Percentiles rank a stretch among this genome's conserved stretches.
Evolutionary conservation across 1,140 invertebrate genomes (phyloP).

Genomic region (Globodera rostochiensis): DNA sequence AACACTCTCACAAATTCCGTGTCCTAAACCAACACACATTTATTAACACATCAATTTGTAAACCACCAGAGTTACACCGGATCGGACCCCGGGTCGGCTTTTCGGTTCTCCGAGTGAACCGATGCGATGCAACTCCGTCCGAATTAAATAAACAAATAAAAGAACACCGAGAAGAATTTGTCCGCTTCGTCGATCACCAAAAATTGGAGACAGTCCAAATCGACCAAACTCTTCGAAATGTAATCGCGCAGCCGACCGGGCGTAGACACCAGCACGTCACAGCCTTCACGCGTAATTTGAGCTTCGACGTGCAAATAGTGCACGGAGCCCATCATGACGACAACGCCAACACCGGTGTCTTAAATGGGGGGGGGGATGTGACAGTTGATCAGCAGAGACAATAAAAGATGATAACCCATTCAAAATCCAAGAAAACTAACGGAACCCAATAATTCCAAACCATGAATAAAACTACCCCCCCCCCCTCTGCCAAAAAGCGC

Average conservation of each 20-base stretch:
- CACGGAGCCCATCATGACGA: background rate
- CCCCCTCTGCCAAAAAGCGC: background rate
- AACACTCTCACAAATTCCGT: background rate
- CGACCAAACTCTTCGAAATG: background rate
- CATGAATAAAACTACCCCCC: too few relatives aligned
- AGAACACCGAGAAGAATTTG: slow-evolving; percentile 21
- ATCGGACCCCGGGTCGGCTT: too few relatives aligned
- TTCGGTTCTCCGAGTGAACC: too few relatives aligned
- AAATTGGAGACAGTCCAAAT: slow-evolving; percentile 8
- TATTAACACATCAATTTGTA: background rate
- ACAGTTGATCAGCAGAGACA: too few relatives aligned
- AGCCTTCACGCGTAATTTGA: background rate
- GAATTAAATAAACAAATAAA: too few relatives aligned
- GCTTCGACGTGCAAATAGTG: background rate
- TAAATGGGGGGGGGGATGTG: background rate
- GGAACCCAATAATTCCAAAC: too few relatives aligned
- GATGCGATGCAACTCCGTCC: too few relatives aligned
- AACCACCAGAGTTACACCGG: too few relatives aligned
- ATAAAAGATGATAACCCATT: background rate
- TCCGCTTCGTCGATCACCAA: slow-evolving; percentile 22
- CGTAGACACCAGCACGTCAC: background rate
- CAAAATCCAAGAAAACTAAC: too few relatives aligned
- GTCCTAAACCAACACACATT: background rate
- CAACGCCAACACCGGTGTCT: slow-evolving; percentile 19
- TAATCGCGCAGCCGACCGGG: background rate